A percentile compares a stretch with the other conserved stretches of the same genome.
Evolutionary conservation across 1,140 invertebrate species (phyloP).

Genomic region (Odontomachus brunneus): DNA sequence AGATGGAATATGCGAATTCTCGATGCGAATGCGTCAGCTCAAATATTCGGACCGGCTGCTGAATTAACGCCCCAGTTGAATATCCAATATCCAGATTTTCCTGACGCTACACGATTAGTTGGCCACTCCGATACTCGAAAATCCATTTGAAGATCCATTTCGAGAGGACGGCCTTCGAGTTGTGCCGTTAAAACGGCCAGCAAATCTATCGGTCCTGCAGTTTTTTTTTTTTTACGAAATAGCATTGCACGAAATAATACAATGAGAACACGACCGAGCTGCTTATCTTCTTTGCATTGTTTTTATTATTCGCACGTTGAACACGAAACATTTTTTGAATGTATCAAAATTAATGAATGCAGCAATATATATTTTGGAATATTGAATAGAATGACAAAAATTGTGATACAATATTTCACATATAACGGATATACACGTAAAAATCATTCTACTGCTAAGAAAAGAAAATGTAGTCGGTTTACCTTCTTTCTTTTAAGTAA

Average conservation of each 20-base stretch:
- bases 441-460: too few species aligned
- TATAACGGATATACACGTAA: too few species aligned
- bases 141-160: slow-evolving; percentile 39
- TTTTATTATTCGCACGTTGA: too few species aligned
- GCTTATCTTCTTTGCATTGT: too few species aligned
- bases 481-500: too few species aligned
- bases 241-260: background rate
- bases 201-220: slow-evolving; percentile 34
- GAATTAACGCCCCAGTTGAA: slow-evolving; percentile 39
- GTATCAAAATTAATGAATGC: background rate
- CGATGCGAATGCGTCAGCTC: background rate
- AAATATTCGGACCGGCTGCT: slow-evolving; percentile 9
- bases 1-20: slow-evolving; percentile 43
- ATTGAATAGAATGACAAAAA: background rate
- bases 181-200: slow-evolving; percentile 6
- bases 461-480: too few species aligned
- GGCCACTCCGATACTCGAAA: slow-evolving; percentile 43
- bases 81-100: slow-evolving; percentile 48
- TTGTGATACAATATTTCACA: background rate
- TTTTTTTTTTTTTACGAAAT: slow-evolving; percentile 20
- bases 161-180: slow-evolving; percentile 25
- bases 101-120: slow-evolving; percentile 43
- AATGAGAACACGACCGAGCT: too few species aligned
- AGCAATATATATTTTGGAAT: background rate
- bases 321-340: too few species aligned